Conservation (phyloP, 2,888 invertebrate genomes). For the Limenitis camilla region DNA sequence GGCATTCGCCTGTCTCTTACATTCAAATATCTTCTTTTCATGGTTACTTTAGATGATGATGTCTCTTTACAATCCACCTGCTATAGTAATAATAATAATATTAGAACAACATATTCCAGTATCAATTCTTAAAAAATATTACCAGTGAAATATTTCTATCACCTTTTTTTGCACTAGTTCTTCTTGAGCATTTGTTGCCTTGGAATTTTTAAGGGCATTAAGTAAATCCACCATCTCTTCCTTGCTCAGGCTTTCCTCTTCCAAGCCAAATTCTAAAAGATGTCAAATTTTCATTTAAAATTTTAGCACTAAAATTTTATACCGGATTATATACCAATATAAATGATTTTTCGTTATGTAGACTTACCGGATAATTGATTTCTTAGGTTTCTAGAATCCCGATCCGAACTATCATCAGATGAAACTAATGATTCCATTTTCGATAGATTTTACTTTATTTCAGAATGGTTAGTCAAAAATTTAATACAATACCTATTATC, state of each 20-base stretch:
- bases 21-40: constrained; percentile 57
- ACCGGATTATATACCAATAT: neutral
- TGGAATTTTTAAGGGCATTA: constrained; percentile 61
- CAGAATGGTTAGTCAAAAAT: too few relatives aligned
- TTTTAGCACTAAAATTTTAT: neutral
- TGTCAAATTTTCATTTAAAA: neutral
- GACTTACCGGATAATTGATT: constrained; percentile 52
- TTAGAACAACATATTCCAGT: neutral
- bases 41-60: constrained; percentile 35
- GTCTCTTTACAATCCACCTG: constrained; percentile 34
- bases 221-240: constrained; percentile 66
- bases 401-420: constrained; percentile 63
- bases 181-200: constrained; percentile 53
- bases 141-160: constrained; percentile 5
- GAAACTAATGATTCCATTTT: constrained; percentile 40
- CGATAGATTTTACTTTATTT: too few relatives aligned
- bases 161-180: constrained; percentile 41
- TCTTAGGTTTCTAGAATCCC: constrained; percentile 57
- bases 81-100: constrained; percentile 9
- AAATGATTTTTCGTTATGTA: neutral
- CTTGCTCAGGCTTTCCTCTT: constrained; percentile 61
- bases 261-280: constrained; percentile 57
- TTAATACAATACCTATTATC: too few relatives aligned
- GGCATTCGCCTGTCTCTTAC: constrained; percentile 63
- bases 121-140: neutral